phyloP scores from a whole-genome alignment of 2,113 vertebrate genomes.

The Tympanuchus pallidicinctus region DNA sequence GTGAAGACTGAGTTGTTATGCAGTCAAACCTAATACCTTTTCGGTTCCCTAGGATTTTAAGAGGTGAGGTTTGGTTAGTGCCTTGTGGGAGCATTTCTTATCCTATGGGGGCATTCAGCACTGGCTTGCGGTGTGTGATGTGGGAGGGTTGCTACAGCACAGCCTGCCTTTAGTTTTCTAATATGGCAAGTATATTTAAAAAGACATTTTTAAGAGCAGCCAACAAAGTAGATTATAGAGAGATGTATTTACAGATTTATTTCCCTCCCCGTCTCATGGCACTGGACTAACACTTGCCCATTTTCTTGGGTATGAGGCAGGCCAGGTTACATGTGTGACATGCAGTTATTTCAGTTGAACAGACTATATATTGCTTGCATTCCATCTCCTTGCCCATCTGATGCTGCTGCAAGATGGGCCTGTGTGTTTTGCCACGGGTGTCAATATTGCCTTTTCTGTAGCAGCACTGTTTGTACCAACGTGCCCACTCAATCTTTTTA shows the following conservation, averaged over 20 bases:
- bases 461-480: accelerated
- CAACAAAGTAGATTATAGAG: background rate
- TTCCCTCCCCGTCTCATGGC: background rate
- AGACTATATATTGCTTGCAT: background rate
- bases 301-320: background rate
- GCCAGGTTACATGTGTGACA: background rate
- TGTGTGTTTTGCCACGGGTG: background rate
- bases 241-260: background rate
- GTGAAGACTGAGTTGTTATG: background rate
- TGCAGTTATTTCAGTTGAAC: background rate
- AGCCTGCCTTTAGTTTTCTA: conserved; percentile 4
- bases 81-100: accelerated
- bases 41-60: background rate
- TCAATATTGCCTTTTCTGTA: background rate
- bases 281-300: background rate
- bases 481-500: background rate
- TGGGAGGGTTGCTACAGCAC: background rate
- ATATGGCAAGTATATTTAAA: conserved; percentile 4
- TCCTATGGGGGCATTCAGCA: accelerated
- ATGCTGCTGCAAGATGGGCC: background rate
- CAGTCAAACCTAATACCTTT: background rate
- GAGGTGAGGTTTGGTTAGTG: background rate
- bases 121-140: background rate
- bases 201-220: background rate
- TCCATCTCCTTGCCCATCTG: background rate